These are phyloP conservation scores for Grammomys dolichurus DNA, from an alignment of 2,113 vertebrate genomes.

Conservation along the genomic window DNA sequence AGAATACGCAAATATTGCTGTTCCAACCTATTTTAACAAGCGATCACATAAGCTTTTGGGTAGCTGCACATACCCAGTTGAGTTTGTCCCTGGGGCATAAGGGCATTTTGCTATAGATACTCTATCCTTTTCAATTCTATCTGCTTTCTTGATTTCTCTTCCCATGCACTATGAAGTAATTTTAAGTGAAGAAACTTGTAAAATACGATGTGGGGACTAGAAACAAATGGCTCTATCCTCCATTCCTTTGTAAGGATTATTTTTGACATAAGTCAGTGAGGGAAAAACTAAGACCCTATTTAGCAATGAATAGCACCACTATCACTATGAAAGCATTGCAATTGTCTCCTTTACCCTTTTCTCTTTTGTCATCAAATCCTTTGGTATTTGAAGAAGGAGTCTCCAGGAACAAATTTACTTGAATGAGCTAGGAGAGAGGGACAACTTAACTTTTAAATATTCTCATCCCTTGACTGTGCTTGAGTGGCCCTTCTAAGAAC, in stretches of 20 bases:
- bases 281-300: slow-evolving; percentile 47
- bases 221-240: slow-evolving; percentile 29
- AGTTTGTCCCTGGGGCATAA: rapidly evolving
- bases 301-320: slow-evolving; percentile 63
- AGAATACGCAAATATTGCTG: not conserved
- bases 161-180: slow-evolving; percentile 41
- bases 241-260: slow-evolving; percentile 48
- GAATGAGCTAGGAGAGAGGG: not conserved
- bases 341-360: not conserved
- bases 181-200: slow-evolving; percentile 45
- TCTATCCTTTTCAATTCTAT: not conserved
- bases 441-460: not conserved
- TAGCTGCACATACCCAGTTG: no score
- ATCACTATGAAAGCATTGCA: slow-evolving; percentile 34
- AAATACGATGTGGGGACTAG: slow-evolving; percentile 50
- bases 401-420: slow-evolving; percentile 9
- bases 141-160: slow-evolving; percentile 27
- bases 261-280: slow-evolving; percentile 48
- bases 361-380: slow-evolving; percentile 49
- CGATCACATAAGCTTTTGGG: not conserved
- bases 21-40: not conserved
- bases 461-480: not conserved
- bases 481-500: not conserved
- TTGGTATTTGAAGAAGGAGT: not conserved
- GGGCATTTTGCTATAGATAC: not conserved